Evolutionary conservation across 2,797 vertebrate genomes (phyloP).

Genomic region (Trachops cirrhosus): DNA sequence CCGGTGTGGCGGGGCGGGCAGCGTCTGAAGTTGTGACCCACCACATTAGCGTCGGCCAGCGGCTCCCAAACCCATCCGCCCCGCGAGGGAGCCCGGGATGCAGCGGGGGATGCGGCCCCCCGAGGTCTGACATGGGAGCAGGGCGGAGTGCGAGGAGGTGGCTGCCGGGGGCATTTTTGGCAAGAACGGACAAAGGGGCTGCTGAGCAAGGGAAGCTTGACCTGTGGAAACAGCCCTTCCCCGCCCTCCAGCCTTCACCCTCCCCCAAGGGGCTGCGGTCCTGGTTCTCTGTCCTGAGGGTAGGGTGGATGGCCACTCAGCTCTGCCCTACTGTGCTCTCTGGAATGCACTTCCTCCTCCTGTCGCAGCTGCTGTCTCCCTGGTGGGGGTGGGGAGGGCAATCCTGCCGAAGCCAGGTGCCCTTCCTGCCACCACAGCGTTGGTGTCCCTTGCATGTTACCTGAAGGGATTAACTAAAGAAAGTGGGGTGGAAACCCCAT

Average conservation of each 20-base stretch:
- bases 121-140: neutral
- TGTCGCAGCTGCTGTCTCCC: too few relatives aligned
- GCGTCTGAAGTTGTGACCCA: too few relatives aligned
- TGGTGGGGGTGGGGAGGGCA: neutral
- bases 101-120: neutral
- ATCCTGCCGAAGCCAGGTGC: neutral
- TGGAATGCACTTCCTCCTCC: neutral
- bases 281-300: too few relatives aligned
- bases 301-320: neutral
- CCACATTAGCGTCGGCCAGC: too few relatives aligned
- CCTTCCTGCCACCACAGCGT: neutral
- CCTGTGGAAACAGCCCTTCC: neutral
- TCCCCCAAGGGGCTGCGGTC: neutral
- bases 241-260: rapidly evolving
- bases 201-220: neutral
- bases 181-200: too few relatives aligned
- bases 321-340: neutral
- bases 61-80: neutral
- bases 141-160: neutral
- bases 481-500: rapidly evolving
- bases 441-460: neutral
- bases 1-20: too few relatives aligned
- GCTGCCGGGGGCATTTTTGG: neutral
- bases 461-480: neutral
- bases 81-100: rapidly evolving